Base-by-base conservation (phyloP, 2,888 invertebrate genomes). In the Tuta absoluta region DNA sequence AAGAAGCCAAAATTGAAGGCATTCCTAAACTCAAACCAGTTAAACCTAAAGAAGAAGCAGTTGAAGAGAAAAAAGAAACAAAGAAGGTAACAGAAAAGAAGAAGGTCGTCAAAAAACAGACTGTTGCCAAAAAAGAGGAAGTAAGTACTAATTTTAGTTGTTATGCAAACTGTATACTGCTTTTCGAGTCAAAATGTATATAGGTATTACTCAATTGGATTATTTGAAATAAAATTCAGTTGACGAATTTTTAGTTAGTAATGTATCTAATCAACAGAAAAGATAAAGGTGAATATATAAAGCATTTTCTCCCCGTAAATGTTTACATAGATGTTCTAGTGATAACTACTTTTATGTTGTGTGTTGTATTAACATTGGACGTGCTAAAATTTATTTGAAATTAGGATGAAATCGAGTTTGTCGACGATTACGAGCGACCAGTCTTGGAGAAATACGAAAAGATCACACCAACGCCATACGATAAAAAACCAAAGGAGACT, bases 381-480 rank as follows among this genome's bases (percentile, higher is more conserved):
- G 87, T 88, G 86, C 79, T 87, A 85, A 88, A 86, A 63, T 79
- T 67, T 84, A 72, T 85, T 87, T 86, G 73, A 78, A 82, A 82
- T 75, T 91, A 91, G 91, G 91, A 87, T 66, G 80, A 81, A 80
- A 75, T 91, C 81, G 91, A 92, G 78, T 92, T 92, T 79, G 89
- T 91, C 78, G 95, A 95, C 62, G 96, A 96, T 90, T 96, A 96
- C 85, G 96, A 96, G 81, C 93, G 95, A 75, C 94, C 95, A 1
- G 94, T 93, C 62, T 89, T 95, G 79, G 95, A 95, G 85, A 95
- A 94, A 86, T 95, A 94, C 76, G 94, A 95, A 87, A 93, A 92
- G 77, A 82, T 92, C 73, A 85, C 92, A 84, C 92, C 92, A 62
- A 92, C 92, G 77, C 92, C 92, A 74, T 83, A 91, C 59, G 87